Evolutionary conservation across 2,888 invertebrate genomes (phyloP).

Genomic region (Leptopilina syphax): DNA sequence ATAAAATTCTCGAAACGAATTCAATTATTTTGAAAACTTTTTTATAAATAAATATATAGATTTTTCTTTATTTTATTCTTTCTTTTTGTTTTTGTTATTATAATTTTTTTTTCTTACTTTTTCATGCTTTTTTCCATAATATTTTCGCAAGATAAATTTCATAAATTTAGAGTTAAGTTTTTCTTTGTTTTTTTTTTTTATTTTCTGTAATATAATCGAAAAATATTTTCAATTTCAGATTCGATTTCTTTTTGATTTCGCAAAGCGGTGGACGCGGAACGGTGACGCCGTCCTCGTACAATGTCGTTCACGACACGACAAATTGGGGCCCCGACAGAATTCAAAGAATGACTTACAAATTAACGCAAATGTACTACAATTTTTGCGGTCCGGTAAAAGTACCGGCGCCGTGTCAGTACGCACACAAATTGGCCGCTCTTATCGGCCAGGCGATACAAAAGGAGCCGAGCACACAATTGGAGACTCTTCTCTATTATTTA

Average conservation of each 20-base stretch:
- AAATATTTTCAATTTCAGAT: constrained; percentile 68
- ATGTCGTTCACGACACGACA: constrained; percentile 87
- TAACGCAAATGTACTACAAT: constrained; percentile 94
- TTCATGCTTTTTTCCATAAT: too few species aligned
- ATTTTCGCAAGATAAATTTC: too few species aligned
- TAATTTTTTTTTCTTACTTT: too few species aligned
- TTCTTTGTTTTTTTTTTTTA: not conserved
- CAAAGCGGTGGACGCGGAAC: constrained; percentile 93
- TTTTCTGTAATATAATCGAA: too few species aligned
- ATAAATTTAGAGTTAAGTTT: too few species aligned
- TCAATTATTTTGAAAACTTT: too few species aligned
- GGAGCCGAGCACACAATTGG: constrained; percentile 80
- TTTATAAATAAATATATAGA: too few species aligned
- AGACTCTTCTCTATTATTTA: constrained; percentile 84
- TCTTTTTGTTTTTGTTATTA: too few species aligned
- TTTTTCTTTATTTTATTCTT: too few species aligned
- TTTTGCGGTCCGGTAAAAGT: constrained; percentile 87
- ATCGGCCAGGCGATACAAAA: constrained; percentile 89
- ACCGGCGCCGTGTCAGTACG: constrained; percentile 96
- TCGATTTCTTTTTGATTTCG: constrained; percentile 93
- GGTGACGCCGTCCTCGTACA: constrained; percentile 93
- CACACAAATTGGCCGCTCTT: constrained; percentile 94
- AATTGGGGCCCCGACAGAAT: constrained; percentile 85
- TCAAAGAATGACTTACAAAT: constrained; percentile 91
- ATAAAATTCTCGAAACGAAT: too few species aligned